These are phyloP conservation scores for Branchinecta lindahli DNA, from an alignment of 1,140 invertebrate species.

Conservation along the genomic window DNA sequence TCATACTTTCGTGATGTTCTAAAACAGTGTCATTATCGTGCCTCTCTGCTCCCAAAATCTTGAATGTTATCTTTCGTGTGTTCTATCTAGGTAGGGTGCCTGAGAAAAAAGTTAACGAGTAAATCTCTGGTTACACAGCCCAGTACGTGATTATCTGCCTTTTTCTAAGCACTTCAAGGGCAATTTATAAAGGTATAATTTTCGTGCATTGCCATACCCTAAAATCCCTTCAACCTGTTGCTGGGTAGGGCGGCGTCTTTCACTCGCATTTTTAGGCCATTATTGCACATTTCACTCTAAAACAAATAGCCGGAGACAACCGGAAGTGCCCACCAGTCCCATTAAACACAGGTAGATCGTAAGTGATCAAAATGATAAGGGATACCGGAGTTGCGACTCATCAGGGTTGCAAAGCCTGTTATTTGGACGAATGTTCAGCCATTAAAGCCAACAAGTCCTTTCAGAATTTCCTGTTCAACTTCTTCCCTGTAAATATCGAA, in stretches of 20 bases:
- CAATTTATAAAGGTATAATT: too few species aligned
- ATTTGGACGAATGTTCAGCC: not conserved
- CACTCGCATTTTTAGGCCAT: not conserved
- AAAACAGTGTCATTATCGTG: too few species aligned
- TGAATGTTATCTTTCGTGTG: too few species aligned
- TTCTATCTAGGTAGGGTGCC: too few species aligned
- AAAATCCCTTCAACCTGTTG: not conserved
- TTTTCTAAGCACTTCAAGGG: too few species aligned
- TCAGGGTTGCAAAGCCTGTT: not conserved
- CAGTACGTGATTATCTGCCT: too few species aligned
- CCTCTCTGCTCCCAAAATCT: too few species aligned
- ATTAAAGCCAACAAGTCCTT: not conserved
- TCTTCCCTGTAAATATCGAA: too few species aligned
- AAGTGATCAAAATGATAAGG: slow-evolving; percentile 11
- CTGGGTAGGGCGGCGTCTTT: not conserved
- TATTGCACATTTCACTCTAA: slow-evolving; percentile 3
- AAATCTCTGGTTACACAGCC: too few species aligned
- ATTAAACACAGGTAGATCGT: not conserved
- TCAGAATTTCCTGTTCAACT: too few species aligned
- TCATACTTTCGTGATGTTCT: too few species aligned
- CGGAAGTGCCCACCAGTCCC: not conserved
- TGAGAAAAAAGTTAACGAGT: too few species aligned
- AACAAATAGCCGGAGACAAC: slow-evolving; percentile 8
- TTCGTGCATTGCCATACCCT: not conserved
- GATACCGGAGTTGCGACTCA: not conserved